Percentiles rank a stretch among this genome's conserved stretches.
phyloP scores from a whole-genome alignment of 2,113 vertebrate species.

The Eubucco bourcierii region DNA sequence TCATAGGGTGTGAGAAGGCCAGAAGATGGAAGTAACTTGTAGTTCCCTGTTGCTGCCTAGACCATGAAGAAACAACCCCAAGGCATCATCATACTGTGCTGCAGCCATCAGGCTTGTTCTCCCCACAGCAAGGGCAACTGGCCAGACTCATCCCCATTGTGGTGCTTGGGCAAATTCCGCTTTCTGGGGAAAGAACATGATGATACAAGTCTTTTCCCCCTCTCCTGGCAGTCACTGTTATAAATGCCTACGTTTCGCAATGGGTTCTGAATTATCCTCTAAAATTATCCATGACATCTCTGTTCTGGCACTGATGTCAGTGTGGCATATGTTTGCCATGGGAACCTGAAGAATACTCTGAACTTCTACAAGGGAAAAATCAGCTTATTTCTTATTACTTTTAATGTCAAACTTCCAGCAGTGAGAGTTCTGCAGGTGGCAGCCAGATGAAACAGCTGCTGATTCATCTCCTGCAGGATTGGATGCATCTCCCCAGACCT shows the following conservation, averaged over 20 bases:
- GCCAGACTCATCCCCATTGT: not conserved
- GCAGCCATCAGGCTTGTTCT: not conserved
- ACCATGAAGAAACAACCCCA: not conserved
- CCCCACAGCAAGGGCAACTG: not conserved
- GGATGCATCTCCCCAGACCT: not conserved
- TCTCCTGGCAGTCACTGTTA: not conserved
- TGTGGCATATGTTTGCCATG: not conserved
- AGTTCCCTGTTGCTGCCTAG: not conserved
- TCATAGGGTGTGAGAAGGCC: not conserved
- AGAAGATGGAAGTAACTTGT: not conserved
- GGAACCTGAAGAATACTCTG: conserved; percentile 3
- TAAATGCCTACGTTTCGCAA: not conserved
- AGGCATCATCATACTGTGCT: not conserved
- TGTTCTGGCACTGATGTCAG: conserved; percentile 13
- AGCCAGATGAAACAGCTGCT: not conserved
- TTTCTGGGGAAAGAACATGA: conserved; percentile 27
- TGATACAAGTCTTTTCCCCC: not conserved
- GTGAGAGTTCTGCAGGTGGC: not conserved
- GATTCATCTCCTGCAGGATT: not conserved
- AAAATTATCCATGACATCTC: conserved; percentile 32
- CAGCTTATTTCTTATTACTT: not conserved
- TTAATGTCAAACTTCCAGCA: not conserved
- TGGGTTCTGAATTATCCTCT: conserved; percentile 44
- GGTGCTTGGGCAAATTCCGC: conserved; percentile 26
- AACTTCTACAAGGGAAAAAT: not conserved